phyloP scores from a whole-genome alignment of 2,888 invertebrate genomes.

The Erpobdella octoculata region DNA sequence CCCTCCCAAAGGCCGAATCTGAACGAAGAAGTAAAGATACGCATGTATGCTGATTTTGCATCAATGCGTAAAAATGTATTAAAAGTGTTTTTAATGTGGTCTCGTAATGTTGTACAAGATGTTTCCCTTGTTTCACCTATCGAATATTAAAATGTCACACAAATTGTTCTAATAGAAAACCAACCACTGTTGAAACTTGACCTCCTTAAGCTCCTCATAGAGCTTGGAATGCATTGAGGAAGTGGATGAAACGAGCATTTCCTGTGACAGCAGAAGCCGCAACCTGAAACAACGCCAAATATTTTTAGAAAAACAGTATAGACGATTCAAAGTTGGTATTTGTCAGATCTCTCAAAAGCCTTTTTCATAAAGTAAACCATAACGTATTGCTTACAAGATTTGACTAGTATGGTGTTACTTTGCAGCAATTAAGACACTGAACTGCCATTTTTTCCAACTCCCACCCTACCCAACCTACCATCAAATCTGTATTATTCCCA shows the following conservation, averaged over 20 bases:
- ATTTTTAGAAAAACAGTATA: neutral
- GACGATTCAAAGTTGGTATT: neutral
- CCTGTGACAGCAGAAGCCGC: conserved; percentile 65
- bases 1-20: conserved; percentile 16
- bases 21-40: neutral
- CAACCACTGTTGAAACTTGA: conserved; percentile 47
- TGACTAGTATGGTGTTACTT: no score
- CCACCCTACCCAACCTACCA: neutral
- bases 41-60: neutral
- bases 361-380: neutral
- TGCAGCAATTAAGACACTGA: no score
- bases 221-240: conserved; percentile 56
- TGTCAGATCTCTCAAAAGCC: neutral
- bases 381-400: no score
- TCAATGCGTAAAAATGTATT: neutral
- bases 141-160: no score
- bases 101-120: no score
- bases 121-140: no score
- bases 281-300: conserved; percentile 54
- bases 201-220: conserved; percentile 48
- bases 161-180: neutral
- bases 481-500: no score
- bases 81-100: no score
- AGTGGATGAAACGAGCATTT: conserved; percentile 64
- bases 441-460: neutral